These are phyloP conservation scores for Chionis minor DNA, from an alignment of 2,113 vertebrate species.

Conservation along the genomic window DNA sequence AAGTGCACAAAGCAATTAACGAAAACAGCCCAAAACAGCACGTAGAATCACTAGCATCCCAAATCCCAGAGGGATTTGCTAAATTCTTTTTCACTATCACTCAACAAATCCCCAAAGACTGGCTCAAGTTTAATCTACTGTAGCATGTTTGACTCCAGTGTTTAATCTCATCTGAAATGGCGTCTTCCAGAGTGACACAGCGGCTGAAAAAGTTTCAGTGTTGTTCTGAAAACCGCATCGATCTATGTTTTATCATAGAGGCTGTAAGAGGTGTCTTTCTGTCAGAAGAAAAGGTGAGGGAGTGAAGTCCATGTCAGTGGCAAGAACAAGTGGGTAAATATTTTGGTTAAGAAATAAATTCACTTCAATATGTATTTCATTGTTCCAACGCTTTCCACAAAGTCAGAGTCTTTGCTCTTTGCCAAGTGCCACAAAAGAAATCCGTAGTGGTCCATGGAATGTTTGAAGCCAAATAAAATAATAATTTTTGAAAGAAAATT, in stretches of 20 bases:
- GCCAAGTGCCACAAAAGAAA: neutral
- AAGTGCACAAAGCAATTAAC: constrained; percentile 9
- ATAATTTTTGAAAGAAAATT: neutral
- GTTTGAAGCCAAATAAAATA: neutral
- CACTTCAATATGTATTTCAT: neutral
- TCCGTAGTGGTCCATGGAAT: neutral
- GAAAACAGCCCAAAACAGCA: neutral
- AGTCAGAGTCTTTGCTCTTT: neutral
- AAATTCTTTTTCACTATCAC: neutral
- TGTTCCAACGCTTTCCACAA: neutral
- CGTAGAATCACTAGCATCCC: neutral
- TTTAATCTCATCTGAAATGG: constrained; percentile 64
- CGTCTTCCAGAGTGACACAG: constrained; percentile 31
- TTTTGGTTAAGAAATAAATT: neutral
- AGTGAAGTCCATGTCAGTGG: neutral
- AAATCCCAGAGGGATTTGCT: neutral
- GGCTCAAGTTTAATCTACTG: constrained; percentile 44
- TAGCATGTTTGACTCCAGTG: constrained; percentile 31
- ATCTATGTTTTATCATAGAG: neutral
- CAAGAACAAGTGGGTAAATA: neutral
- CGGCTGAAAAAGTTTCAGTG: constrained; percentile 52
- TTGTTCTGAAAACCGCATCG: neutral
- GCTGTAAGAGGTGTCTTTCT: neutral
- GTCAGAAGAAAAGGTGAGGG: neutral
- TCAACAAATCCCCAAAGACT: constrained; percentile 22